phyloP scores from a whole-genome alignment of 2,888 invertebrate genomes.

The Apotomis turbidana region DNA sequence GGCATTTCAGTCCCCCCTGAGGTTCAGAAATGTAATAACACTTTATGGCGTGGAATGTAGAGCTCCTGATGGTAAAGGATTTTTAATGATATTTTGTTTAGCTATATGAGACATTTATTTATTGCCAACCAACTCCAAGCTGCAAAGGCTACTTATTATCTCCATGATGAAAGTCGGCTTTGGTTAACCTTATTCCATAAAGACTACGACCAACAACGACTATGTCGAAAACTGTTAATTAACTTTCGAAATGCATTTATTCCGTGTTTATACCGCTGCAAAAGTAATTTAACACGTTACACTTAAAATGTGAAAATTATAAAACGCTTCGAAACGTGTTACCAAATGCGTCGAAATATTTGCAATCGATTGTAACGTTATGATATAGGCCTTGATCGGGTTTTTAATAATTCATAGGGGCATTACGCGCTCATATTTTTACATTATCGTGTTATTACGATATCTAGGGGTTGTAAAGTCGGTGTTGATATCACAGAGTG shows the following conservation, averaged over 20 bases:
- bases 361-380: conserved; percentile 24
- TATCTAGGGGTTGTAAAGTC: not conserved
- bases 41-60: too few relatives aligned
- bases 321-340: conserved; percentile 17
- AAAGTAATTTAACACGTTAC: conserved; percentile 9
- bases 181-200: conserved; percentile 11
- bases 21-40: too few relatives aligned
- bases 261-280: conserved; percentile 6
- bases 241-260: conserved; percentile 20
- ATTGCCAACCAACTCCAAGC: too few relatives aligned
- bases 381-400: conserved; percentile 18
- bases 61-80: too few relatives aligned
- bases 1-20: too few relatives aligned
- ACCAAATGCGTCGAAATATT: conserved; percentile 23
- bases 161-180: not conserved
- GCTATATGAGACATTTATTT: too few relatives aligned
- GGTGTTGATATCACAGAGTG: not conserved
- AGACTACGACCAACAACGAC: conserved; percentile 3
- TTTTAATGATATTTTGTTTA: not conserved
- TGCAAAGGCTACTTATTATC: too few relatives aligned
- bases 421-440: conserved; percentile 14
- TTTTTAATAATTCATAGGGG: conserved; percentile 14
- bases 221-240: conserved; percentile 13
- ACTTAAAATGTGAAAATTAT: conserved; percentile 1
- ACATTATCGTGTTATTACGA: not conserved